These are phyloP conservation scores for Cerceris ruficornis DNA, from an alignment of 2,888 invertebrate genomes.

Conservation along the genomic window DNA sequence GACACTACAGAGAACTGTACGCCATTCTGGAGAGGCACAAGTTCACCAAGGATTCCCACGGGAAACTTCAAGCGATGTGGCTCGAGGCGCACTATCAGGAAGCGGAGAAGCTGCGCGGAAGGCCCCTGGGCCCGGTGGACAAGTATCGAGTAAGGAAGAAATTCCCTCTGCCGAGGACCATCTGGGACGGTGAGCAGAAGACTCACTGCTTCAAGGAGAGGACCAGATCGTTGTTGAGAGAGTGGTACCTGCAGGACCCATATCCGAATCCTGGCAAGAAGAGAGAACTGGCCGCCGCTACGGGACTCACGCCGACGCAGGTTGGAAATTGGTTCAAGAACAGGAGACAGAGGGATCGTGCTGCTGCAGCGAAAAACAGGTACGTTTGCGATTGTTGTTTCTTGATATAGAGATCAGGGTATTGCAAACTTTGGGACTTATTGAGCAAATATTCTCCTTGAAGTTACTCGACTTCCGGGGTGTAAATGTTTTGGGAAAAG, in stretches of 20 bases:
- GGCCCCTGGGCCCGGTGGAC: slow-evolving; percentile 96
- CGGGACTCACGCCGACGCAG: slow-evolving; percentile 95
- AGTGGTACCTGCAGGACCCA: slow-evolving; percentile 99
- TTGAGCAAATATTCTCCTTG: too few species aligned
- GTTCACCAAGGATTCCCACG: slow-evolving; percentile 94
- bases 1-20: slow-evolving; percentile 94
- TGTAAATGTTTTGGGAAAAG: too few species aligned
- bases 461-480: too few species aligned
- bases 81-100: slow-evolving; percentile 96
- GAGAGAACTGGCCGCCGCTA: slow-evolving; percentile 93
- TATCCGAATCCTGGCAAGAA: slow-evolving; percentile 97
- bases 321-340: slow-evolving; percentile 98
- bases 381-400: slow-evolving; percentile 82
- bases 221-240: slow-evolving; percentile 95
- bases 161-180: slow-evolving; percentile 94
- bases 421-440: background rate
- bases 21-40: slow-evolving; percentile 94
- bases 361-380: slow-evolving; percentile 98
- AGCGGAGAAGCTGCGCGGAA: slow-evolving; percentile 93
- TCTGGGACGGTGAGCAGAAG: slow-evolving; percentile 98
- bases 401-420: background rate
- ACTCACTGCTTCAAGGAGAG: slow-evolving; percentile 98
- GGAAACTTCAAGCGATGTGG: slow-evolving; percentile 96
- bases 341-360: slow-evolving; percentile 92
- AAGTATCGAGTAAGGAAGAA: slow-evolving; percentile 97